A percentile compares a stretch with the other conserved stretches of the same genome.
These are phyloP conservation scores for Stenoptilia bipunctidactyla DNA, from an alignment of 2,888 invertebrate species.

Conservation along the genomic window DNA sequence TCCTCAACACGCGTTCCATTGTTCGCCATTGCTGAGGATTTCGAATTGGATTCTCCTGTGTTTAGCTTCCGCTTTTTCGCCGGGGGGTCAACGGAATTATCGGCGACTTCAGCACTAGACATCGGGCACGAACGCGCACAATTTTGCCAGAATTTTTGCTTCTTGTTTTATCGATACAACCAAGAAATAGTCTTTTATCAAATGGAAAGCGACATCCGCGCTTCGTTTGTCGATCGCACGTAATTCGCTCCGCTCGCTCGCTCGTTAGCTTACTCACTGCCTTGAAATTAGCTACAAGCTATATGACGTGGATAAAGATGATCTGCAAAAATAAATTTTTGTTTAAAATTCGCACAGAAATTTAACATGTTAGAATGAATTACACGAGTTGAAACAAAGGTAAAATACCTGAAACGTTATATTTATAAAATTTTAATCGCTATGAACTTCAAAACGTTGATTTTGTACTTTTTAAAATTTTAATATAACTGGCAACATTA, in stretches of 20 bases:
- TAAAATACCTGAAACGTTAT: no score
- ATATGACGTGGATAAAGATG: slow-evolving; percentile 42
- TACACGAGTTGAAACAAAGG: no score
- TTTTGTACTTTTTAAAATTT: no score
- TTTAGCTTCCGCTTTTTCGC: slow-evolving; percentile 91
- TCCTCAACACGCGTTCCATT: slow-evolving; percentile 74
- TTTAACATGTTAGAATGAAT: no score
- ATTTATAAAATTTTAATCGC: no score
- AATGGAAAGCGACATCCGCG: slow-evolving; percentile 59
- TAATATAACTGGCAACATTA: no score
- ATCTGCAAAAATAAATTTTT: slow-evolving; percentile 30
- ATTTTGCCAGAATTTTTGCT: slow-evolving; percentile 67
- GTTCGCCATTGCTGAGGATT: slow-evolving; percentile 77
- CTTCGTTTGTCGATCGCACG: slow-evolving; percentile 25
- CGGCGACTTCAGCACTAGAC: slow-evolving; percentile 93
- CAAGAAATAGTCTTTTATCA: slow-evolving; percentile 59
- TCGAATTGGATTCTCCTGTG: slow-evolving; percentile 74
- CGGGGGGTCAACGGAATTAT: slow-evolving; percentile 93
- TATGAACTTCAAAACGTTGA: no score
- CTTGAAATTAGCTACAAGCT: slow-evolving; percentile 57
- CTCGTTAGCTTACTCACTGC: slow-evolving; percentile 56
- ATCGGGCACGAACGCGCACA: slow-evolving; percentile 84
- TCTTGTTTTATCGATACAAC: slow-evolving; percentile 50
- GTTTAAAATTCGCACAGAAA: no score
- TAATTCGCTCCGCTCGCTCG: no score